These are phyloP conservation scores for Marmota monax DNA, from an alignment of 2,113 vertebrate species.

Conservation along the genomic window DNA sequence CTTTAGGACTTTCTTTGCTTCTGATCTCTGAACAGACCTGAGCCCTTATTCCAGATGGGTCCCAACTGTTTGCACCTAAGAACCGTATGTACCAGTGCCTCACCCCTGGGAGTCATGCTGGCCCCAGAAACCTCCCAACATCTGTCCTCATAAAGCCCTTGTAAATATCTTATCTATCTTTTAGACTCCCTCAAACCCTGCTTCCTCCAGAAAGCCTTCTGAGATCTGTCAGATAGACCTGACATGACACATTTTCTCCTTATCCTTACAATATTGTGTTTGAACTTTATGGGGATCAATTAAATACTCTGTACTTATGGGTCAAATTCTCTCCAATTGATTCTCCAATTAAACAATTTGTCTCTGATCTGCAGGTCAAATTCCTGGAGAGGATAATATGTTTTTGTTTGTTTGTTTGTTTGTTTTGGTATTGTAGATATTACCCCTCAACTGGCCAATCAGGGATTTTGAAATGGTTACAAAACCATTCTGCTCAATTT, in stretches of 20 bases:
- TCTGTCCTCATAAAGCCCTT: background rate
- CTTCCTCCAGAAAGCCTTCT: constrained; percentile 11
- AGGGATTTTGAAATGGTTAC: background rate
- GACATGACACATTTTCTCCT: background rate
- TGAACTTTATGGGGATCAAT: background rate
- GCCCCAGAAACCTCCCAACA: background rate
- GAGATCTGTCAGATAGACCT: background rate
- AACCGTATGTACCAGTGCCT: background rate
- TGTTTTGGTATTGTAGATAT: background rate
- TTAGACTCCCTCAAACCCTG: background rate
- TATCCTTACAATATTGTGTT: background rate
- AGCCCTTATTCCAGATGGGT: background rate
- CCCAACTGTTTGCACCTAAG: background rate
- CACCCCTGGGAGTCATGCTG: background rate
- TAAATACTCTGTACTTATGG: background rate
- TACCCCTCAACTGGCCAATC: background rate
- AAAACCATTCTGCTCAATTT: background rate
- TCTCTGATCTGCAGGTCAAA: background rate
- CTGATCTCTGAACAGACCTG: background rate
- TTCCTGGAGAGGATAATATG: background rate
- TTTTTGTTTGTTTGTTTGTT: background rate
- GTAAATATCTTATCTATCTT: background rate
- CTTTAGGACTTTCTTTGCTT: background rate
- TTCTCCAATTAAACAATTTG: background rate
- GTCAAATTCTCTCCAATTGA: background rate